phyloP scores from a whole-genome alignment of 2,888 invertebrate species.

The Cryptus armator region DNA sequence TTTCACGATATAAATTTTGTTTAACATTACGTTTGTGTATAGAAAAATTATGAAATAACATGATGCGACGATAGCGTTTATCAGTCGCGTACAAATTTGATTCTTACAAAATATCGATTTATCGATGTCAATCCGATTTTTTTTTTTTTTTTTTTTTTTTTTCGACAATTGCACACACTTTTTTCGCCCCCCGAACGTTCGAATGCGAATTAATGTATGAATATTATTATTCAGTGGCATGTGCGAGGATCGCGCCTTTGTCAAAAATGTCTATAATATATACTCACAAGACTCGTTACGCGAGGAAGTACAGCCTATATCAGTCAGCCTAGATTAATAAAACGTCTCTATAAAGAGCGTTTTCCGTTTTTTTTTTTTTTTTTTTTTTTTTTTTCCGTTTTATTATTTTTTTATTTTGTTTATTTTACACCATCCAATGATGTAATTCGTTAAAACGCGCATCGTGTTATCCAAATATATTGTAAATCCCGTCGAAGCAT shows the following conservation, averaged over 20 bases:
- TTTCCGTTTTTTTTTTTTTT: slow-evolving; percentile 24
- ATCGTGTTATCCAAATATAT: slow-evolving; percentile 18
- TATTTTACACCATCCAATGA: neutral
- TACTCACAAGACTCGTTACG: slow-evolving; percentile 30
- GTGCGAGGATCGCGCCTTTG: slow-evolving; percentile 15
- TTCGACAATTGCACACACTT: neutral
- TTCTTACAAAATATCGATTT: slow-evolving; percentile 45
- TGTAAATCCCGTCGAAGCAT: slow-evolving; percentile 25
- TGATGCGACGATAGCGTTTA: slow-evolving; percentile 17
- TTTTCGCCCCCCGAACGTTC: neutral
- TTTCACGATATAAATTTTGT: slow-evolving; percentile 9
- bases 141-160: neutral
- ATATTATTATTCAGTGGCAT: slow-evolving; percentile 28
- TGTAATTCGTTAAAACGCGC: slow-evolving; percentile 19
- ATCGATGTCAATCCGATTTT: slow-evolving; percentile 20
- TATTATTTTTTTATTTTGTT: neutral
- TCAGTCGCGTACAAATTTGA: slow-evolving; percentile 50
- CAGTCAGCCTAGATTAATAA: slow-evolving; percentile 63
- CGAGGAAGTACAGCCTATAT: slow-evolving; percentile 65
- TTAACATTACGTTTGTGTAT: slow-evolving; percentile 10
- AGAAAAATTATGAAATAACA: slow-evolving; percentile 49
- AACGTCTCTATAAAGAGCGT: slow-evolving; percentile 44
- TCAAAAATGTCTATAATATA: slow-evolving; percentile 27
- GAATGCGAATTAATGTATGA: slow-evolving; percentile 30
- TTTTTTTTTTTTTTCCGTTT: slow-evolving; percentile 8